Evolutionary conservation across 2,113 vertebrate genomes (phyloP).

Genomic region (Strix aluco): DNA sequence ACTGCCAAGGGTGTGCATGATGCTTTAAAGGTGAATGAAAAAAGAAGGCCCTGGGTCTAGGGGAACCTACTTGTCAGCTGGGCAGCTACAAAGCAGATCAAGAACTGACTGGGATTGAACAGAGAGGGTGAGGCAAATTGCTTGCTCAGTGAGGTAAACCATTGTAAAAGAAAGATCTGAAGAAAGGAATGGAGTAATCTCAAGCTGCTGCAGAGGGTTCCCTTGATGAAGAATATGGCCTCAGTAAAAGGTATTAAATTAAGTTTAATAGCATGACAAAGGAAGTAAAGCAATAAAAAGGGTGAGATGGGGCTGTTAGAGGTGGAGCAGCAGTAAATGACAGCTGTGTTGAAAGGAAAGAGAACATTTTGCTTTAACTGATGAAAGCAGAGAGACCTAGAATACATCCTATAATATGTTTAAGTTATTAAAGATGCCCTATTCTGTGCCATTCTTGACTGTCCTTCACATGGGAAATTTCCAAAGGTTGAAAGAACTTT

Average conservation of each 20-base stretch:
- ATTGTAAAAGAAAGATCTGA: not conserved
- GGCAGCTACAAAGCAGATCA: not conserved
- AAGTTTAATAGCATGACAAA: constrained; percentile 30
- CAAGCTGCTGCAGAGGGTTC: not conserved
- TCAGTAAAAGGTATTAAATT: constrained; percentile 30
- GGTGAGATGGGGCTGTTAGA: not conserved
- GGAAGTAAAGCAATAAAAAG: constrained; percentile 30
- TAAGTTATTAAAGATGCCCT: not conserved
- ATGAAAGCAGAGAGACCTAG: not conserved
- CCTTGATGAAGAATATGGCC: not conserved
- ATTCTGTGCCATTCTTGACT: not conserved
- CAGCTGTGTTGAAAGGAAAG: not conserved
- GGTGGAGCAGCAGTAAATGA: constrained; percentile 29
- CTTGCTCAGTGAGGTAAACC: not conserved
- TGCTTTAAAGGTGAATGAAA: not conserved
- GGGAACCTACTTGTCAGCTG: not conserved
- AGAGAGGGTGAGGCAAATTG: not conserved
- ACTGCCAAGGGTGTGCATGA: not conserved
- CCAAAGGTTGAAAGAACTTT: not conserved
- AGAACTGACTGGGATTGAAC: not conserved
- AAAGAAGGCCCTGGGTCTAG: not conserved
- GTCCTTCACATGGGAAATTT: not conserved
- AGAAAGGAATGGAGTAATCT: not conserved
- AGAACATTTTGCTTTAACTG: not conserved
- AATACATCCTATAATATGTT: not conserved